Base-by-base conservation (phyloP, 1,140 invertebrate species). In the Drosophila grimshawi region DNA sequence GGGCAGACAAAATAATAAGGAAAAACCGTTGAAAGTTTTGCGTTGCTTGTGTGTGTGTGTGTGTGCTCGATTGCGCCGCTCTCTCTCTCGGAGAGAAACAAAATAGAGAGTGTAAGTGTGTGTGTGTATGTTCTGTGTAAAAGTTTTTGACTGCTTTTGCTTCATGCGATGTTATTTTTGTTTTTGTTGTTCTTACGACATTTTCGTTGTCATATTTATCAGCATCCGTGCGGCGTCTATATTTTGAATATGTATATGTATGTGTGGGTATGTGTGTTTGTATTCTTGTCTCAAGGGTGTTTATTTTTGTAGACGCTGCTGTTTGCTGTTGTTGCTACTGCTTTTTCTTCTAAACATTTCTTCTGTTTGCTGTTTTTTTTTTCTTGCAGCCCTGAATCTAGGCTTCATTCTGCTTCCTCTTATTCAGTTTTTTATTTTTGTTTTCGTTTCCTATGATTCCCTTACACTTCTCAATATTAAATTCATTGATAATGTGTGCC, bases 21-120 rank as follows among this genome's bases (percentile, higher is more conserved):
- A 76, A 76, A 51, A 72, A 66, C 39, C 57, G 57, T 72, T 77
- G 64, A 63, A 78, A 78, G 76, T 78, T 78, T 37, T 64, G 37
- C 29, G 41, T 30, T 48, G 59, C 61, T 59, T 62, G 53, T 67
- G 46, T 67, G 46, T 35, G 39, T 35, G 8, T 5, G 10, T 48
- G 19, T 48, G n/a, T n/a, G 19, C 46, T 48, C 19, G 7, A 51
- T 10, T 45, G 62, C 33, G 27, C 60, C 59, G 39, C 69, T 72
- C 45, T 43, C 46, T 46, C 37, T 5, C 27, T 52, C 3, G 1
- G 48, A 48, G 56, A n/a, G 66, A 5, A 11, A 49, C 33, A 46
- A 49, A 5, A 11, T 7, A 53, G 7, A 5, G 6, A 67, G 10
- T 27, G 7, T 57, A 8, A 11, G 10, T 7, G 30, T 45, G 43